Percentiles rank a stretch among this genome's conserved stretches.
phyloP scores from a whole-genome alignment of 2,888 invertebrate species.

The Drosophila diplacantha region DNA sequence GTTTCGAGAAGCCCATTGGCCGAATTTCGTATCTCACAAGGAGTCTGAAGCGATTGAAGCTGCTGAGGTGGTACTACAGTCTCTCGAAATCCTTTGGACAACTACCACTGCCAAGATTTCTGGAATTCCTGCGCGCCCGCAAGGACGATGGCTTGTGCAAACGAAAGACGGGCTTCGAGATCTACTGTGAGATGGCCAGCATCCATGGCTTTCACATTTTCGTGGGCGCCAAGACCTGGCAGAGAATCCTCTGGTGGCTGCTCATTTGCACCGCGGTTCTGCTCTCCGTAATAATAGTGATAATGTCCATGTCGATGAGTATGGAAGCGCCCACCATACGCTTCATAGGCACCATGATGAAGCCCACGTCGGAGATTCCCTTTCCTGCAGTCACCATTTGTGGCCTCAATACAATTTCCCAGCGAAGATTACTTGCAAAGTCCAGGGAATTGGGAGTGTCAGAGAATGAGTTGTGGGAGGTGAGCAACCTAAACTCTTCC shows the following conservation, averaged over 20 bases:
- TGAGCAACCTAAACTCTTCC: slow-evolving; percentile 8
- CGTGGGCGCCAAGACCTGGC: slow-evolving; percentile 66
- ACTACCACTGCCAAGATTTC: slow-evolving; percentile 47
- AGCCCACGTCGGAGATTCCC: slow-evolving; percentile 78
- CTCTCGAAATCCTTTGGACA: slow-evolving; percentile 9
- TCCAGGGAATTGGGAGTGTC: slow-evolving; percentile 76
- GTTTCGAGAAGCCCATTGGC: slow-evolving; percentile 30
- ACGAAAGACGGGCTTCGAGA: slow-evolving; percentile 70
- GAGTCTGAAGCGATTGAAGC: slow-evolving; percentile 39
- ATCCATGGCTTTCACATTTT: slow-evolving; percentile 73
- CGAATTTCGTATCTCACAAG: slow-evolving; percentile 8
- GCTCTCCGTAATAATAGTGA: slow-evolving; percentile 79
- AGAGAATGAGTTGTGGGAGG: slow-evolving; percentile 35
- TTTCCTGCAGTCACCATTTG: slow-evolving; percentile 81
- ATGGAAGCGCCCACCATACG: slow-evolving; percentile 80
- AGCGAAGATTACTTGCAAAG: slow-evolving; percentile 63
- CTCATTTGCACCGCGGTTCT: slow-evolving; percentile 79
- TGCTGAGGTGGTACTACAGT: slow-evolving; percentile 33
- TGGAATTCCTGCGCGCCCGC: slow-evolving; percentile 63
- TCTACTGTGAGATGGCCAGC: slow-evolving; percentile 74
- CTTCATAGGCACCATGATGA: slow-evolving; percentile 79
- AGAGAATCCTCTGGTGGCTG: slow-evolving; percentile 79
- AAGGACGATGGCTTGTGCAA: slow-evolving; percentile 68
- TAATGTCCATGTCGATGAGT: slow-evolving; percentile 80
- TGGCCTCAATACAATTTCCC: slow-evolving; percentile 79